These are phyloP conservation scores for Brachyptera putata DNA, from an alignment of 2,888 invertebrate species.

Conservation along the genomic window DNA sequence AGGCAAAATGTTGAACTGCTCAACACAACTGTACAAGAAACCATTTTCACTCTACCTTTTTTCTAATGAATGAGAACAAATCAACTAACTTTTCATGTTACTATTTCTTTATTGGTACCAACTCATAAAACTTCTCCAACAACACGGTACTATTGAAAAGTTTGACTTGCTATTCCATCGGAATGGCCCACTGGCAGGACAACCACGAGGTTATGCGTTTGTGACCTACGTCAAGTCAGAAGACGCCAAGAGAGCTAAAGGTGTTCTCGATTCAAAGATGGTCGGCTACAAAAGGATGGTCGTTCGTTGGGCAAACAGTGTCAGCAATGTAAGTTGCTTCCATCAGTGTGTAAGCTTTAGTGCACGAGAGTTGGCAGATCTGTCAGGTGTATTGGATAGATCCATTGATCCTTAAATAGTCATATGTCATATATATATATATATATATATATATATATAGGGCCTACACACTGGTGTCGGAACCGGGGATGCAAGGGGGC, in stretches of 20 bases:
- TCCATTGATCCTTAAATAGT: too few species aligned
- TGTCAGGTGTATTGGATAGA: too few species aligned
- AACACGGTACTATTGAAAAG: constrained; percentile 89
- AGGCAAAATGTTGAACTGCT: too few species aligned
- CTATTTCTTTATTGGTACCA: constrained; percentile 73
- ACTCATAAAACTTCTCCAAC: constrained; percentile 93
- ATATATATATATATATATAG: too few species aligned
- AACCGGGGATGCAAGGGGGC: too few species aligned
- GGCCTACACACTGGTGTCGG: too few species aligned
- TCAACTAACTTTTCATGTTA: constrained; percentile 32
- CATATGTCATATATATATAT: too few species aligned
- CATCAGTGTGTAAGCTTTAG: not conserved
- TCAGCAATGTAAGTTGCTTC: constrained; percentile 53
- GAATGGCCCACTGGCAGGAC: constrained; percentile 80
- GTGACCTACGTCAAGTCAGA: constrained; percentile 68
- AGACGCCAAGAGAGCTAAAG: constrained; percentile 69
- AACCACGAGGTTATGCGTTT: constrained; percentile 91
- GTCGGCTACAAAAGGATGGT: constrained; percentile 71
- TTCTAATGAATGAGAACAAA: too few species aligned
- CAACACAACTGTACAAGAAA: too few species aligned
- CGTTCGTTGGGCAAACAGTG: constrained; percentile 77
- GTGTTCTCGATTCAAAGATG: constrained; percentile 66
- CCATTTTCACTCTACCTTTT: too few species aligned
- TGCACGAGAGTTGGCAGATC: too few species aligned
- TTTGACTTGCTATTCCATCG: constrained; percentile 95